Evolutionary conservation across 2,888 invertebrate genomes (phyloP).

Genomic region (Meganola albula): DNA sequence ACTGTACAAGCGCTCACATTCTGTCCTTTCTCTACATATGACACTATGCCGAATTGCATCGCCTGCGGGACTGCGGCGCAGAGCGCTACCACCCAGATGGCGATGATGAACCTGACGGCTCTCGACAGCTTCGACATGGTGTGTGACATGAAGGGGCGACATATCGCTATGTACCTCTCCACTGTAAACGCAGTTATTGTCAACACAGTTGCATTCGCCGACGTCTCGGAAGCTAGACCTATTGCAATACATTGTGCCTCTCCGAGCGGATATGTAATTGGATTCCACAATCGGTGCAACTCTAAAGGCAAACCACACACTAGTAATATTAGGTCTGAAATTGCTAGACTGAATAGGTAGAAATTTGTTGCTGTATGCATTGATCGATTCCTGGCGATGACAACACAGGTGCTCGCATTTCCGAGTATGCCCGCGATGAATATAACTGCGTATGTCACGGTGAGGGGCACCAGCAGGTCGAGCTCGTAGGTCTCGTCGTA

Average conservation of each 20-base stretch:
- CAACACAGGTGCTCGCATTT: slow-evolving; percentile 87
- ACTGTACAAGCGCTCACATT: slow-evolving; percentile 77
- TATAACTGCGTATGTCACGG: slow-evolving; percentile 81
- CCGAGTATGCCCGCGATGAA: slow-evolving; percentile 87
- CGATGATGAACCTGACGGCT: slow-evolving; percentile 84
- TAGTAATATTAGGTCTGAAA: slow-evolving; percentile 85
- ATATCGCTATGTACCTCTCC: slow-evolving; percentile 92
- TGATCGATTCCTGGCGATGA: slow-evolving; percentile 84
- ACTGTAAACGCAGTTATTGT: slow-evolving; percentile 93
- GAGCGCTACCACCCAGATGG: slow-evolving; percentile 88
- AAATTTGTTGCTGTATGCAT: slow-evolving; percentile 79
- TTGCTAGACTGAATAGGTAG: slow-evolving; percentile 53
- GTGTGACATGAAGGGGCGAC: slow-evolving; percentile 89
- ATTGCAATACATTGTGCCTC: slow-evolving; percentile 86
- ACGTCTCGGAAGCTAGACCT: slow-evolving; percentile 90
- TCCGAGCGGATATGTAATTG: slow-evolving; percentile 84
- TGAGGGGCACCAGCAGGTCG: slow-evolving; percentile 81
- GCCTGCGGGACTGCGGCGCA: slow-evolving; percentile 87
- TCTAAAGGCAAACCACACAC: slow-evolving; percentile 89
- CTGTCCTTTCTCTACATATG: slow-evolving; percentile 58
- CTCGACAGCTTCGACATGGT: slow-evolving; percentile 90
- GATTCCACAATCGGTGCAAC: slow-evolving; percentile 85
- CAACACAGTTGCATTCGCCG: slow-evolving; percentile 89
- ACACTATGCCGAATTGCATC: slow-evolving; percentile 86
- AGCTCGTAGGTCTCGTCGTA: slow-evolving; percentile 72